These are phyloP conservation scores for Bombylius major DNA, from an alignment of 2,888 invertebrate genomes.

Conservation along the genomic window DNA sequence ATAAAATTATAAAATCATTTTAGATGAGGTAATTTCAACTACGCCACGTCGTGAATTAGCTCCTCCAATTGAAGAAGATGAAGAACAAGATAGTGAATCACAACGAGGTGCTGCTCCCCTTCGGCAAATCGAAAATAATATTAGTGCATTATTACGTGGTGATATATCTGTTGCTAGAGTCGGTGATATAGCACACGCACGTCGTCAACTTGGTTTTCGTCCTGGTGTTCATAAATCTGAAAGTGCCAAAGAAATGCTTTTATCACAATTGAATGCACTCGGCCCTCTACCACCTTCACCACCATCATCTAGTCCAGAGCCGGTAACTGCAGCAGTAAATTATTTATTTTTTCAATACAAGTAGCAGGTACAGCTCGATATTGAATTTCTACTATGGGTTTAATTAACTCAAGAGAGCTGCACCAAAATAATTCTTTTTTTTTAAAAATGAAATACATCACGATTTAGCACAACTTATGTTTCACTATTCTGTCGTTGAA, in stretches of 20 bases:
- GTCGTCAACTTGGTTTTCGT: conserved; percentile 37
- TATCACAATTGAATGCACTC: conserved; percentile 30
- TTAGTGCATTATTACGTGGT: conserved; percentile 51
- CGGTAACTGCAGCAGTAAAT: conserved; percentile 11
- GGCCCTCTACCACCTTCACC: conserved; percentile 37
- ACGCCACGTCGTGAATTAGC: conserved; percentile 52
- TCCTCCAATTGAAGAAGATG: conserved; percentile 56
- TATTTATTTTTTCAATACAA: neutral
- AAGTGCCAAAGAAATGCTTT: conserved; percentile 56
- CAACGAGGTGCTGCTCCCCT: conserved; percentile 53
- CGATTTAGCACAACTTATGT: too few relatives aligned
- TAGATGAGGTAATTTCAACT: conserved; percentile 20
- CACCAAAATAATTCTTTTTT: too few relatives aligned
- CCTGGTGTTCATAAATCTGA: conserved; percentile 60
- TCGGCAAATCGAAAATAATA: conserved; percentile 58
- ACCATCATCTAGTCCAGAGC: conserved; percentile 24
- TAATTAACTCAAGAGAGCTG: neutral
- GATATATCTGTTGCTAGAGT: conserved; percentile 27
- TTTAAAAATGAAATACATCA: too few relatives aligned
- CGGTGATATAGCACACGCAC: conserved; percentile 26
- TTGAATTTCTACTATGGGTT: too few relatives aligned
- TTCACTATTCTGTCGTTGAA: too few relatives aligned
- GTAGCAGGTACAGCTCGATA: too few relatives aligned
- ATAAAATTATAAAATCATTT: neutral
- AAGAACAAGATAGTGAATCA: conserved; percentile 50